phyloP scores from a whole-genome alignment of 30 jellyfish, hydroid and myxozoan genomes.

The Phacellophora camtschatica region DNA sequence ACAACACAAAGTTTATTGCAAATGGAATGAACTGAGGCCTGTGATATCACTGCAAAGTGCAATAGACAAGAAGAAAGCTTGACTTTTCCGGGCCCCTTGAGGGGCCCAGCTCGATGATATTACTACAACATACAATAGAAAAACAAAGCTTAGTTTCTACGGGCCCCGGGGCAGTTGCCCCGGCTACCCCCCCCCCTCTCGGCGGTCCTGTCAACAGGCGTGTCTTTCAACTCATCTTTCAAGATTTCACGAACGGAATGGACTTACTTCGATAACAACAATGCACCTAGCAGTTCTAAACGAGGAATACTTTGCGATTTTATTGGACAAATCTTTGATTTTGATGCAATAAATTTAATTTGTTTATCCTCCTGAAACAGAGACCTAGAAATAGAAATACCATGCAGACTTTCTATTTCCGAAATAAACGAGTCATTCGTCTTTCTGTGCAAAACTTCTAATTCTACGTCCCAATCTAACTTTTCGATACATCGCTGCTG shows the following conservation, averaged over 20 bases:
- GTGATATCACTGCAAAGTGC: too few species aligned
- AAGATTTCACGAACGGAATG: constrained; percentile 4
- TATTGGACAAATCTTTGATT: constrained; percentile 34
- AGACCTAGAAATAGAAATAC: constrained; percentile 22
- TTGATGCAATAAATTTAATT: constrained; percentile 19
- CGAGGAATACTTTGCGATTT: constrained; percentile 43
- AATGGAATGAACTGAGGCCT: too few species aligned
- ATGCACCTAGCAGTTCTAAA: constrained; percentile 39
- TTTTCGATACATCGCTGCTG: not conserved
- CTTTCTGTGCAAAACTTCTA: not conserved
- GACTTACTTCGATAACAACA: constrained; percentile 19
- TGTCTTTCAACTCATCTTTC: constrained; percentile 24
- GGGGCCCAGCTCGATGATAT: too few species aligned
- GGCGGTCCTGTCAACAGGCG: not conserved
- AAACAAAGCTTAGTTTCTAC: too few species aligned
- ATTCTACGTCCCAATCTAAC: constrained; percentile 2
- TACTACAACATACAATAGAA: too few species aligned
- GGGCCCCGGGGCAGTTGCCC: too few species aligned
- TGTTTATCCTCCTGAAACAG: constrained; percentile 11
- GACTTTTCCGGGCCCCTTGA: too few species aligned
- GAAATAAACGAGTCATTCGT: not conserved
- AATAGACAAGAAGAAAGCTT: too few species aligned
- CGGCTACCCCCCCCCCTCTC: too few species aligned
- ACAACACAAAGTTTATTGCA: too few species aligned
- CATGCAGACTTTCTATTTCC: not conserved